These are phyloP conservation scores for Martes flavigula DNA, from an alignment of 2,797 vertebrate genomes.

Conservation along the genomic window DNA sequence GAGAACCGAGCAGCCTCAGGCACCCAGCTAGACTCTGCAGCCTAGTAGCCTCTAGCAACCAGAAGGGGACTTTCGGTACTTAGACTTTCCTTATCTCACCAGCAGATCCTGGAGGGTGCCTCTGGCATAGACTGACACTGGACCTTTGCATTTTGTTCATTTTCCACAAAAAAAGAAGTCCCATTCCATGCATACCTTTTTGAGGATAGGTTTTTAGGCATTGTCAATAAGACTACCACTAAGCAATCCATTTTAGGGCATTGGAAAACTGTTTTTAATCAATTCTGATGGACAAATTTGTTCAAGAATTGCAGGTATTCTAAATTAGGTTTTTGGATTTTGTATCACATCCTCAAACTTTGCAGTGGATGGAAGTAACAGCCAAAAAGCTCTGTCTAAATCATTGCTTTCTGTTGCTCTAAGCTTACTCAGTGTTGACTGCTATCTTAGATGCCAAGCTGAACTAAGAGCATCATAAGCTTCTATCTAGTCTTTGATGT, in stretches of 20 bases:
- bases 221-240: background rate
- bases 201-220: background rate
- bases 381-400: background rate
- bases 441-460: background rate
- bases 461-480: background rate
- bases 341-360: background rate
- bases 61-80: background rate
- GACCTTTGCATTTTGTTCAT: background rate
- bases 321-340: background rate
- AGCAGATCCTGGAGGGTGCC: background rate
- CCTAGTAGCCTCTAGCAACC: background rate
- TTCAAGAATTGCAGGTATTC: background rate
- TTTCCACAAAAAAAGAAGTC: background rate
- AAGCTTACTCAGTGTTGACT: background rate
- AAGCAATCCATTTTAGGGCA: background rate
- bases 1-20: background rate
- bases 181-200: background rate
- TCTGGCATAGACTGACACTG: background rate
- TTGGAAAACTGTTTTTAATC: background rate
- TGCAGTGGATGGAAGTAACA: background rate
- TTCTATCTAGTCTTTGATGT: background rate
- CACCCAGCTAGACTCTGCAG: background rate
- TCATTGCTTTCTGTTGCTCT: background rate
- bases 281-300: background rate
- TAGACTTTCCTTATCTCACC: background rate